Evolutionary conservation across 2,113 vertebrate genomes (phyloP).

Genomic region (Oncorhynchus nerka): DNA sequence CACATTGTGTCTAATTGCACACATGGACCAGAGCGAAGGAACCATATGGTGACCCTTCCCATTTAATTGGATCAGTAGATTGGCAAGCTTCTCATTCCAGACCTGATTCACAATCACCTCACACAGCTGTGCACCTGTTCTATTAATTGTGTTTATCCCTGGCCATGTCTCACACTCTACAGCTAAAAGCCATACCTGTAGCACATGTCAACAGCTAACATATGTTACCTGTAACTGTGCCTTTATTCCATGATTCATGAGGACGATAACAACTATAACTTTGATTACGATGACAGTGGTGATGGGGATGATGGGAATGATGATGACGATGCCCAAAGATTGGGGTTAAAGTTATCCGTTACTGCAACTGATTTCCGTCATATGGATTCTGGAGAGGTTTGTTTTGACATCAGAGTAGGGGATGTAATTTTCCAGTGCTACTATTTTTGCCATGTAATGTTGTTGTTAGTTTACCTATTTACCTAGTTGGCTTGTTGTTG

Average conservation of each 20-base stretch:
- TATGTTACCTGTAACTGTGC: neutral
- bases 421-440: no score
- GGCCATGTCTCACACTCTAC: neutral
- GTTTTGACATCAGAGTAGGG: no score
- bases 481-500: no score
- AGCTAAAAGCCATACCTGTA: no score
- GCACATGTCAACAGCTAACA: neutral
- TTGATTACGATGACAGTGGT: neutral
- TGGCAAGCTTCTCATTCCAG: constrained; percentile 16
- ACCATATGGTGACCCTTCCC: constrained; percentile 23
- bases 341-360: no score
- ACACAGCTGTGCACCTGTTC: constrained; percentile 35
- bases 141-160: constrained; percentile 14
- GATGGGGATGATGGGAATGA: constrained; percentile 2
- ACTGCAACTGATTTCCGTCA: no score
- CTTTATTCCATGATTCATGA: neutral
- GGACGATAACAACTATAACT: neutral
- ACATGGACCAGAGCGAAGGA: constrained; percentile 13
- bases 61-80: constrained; percentile 28
- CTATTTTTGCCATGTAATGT: no score
- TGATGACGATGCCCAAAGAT: neutral
- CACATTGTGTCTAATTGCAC: constrained; percentile 20
- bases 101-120: constrained; percentile 19
- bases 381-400: no score
- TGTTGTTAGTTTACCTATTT: no score